Conservation (phyloP, 2,113 vertebrate species). For the Gymnocephalus cernua region DNA sequence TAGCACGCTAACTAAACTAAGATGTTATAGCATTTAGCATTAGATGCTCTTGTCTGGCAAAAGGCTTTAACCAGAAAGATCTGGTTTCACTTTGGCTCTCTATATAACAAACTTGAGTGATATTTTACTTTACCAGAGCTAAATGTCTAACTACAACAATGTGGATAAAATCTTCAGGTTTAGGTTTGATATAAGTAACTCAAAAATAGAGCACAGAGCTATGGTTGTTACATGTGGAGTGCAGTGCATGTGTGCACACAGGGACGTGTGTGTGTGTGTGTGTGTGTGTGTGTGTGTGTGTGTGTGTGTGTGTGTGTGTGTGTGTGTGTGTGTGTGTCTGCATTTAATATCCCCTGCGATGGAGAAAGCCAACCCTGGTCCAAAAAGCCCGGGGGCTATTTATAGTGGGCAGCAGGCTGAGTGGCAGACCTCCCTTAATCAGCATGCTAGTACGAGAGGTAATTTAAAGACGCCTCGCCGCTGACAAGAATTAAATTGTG, state of each 20-base stretch:
- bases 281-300: slow-evolving; percentile 28
- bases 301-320: slow-evolving; percentile 13
- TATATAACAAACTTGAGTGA: not conserved
- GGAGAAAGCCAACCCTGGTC: slow-evolving; percentile 59
- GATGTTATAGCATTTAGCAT: not conserved
- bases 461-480: slow-evolving; percentile 84
- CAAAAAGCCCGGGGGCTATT: slow-evolving; percentile 81
- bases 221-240: not conserved
- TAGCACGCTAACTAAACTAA: not conserved
- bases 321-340: slow-evolving; percentile 3
- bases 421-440: slow-evolving; percentile 85
- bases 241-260: not conserved
- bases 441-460: slow-evolving; percentile 83
- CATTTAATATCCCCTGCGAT: slow-evolving; percentile 57
- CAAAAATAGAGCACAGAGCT: not conserved
- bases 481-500: slow-evolving; percentile 91
- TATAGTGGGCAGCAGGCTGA: slow-evolving; percentile 79
- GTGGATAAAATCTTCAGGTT: not conserved
- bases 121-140: not conserved
- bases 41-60: not conserved
- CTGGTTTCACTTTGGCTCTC: not conserved
- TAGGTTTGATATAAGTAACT: not conserved
- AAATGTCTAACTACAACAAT: not conserved
- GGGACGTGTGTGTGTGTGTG: slow-evolving; percentile 1
- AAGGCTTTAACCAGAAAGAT: not conserved